Evolutionary conservation across 2,797 vertebrate species (phyloP), one percentile per base, ranked within the genome.

Genomic region (Lithobates pipiens): DNA sequence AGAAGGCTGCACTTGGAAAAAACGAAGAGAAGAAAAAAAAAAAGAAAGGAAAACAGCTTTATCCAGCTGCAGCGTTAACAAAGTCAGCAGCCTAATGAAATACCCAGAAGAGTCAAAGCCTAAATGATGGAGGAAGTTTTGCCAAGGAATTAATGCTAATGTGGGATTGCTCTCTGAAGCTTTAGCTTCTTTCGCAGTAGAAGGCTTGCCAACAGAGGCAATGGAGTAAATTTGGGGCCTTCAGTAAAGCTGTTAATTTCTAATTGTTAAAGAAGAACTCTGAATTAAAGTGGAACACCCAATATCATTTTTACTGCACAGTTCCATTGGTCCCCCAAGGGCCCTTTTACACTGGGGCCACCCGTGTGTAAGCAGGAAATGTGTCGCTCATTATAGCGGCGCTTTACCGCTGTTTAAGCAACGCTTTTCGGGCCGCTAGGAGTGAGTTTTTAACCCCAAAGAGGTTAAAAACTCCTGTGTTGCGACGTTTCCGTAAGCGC

Each of bases 1-100:
- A 89, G 89, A 80, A 91, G 89, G 88, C 89, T 84, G 90, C 2
- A 2, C 79, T 86, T 67, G 80, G 23, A 77, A 27, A 29, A 74
- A n/a, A 34, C 11, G 72, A 46, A 81, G n/a, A 85, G 72, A 36
- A 77, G 39, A 72, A 18, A 72, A 18, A 46, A 76, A 42, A 85
- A 81, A 42, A 85, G 71, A 75, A 81, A 42, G 79, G 57, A 86
- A 74, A 83, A 83, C 80, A 78, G 80, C 85, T 86, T 86, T 83
- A 86, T 86, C 80, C 85, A 83, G 85, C 85, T 79, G 85, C 70
- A 79, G 61, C 73, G 85, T 69, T 83, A 83, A 82, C 85, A 83
- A 82, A 77, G 80, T 86, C 34, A 70, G 79, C 74, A 54, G 68
- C 67, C 81, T 83, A 82, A 82, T 86, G 75, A 78, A 79, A 86